These are phyloP conservation scores for Drosophila ogumai DNA, from an alignment of 1,140 invertebrate species.

Conservation along the genomic window DNA sequence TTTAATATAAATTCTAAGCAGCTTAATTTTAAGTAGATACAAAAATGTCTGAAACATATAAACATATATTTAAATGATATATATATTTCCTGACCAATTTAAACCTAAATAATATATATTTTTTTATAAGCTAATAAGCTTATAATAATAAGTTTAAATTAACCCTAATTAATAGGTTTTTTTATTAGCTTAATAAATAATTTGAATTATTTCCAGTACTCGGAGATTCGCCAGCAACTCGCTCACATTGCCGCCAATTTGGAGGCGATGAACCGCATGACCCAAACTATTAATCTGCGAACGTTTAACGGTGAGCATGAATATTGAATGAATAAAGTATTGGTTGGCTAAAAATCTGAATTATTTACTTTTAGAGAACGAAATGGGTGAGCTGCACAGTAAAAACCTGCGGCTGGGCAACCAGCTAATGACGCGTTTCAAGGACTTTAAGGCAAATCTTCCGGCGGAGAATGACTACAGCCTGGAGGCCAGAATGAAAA, in stretches of 20 bases:
- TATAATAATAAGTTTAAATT: too few species aligned
- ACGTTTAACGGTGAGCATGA: slow-evolving; percentile 70
- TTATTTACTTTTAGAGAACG: slow-evolving; percentile 59
- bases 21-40: too few species aligned
- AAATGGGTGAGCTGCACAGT: slow-evolving; percentile 76
- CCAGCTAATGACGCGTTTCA: slow-evolving; percentile 73
- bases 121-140: too few species aligned
- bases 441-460: slow-evolving; percentile 77
- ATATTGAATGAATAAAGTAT: background rate
- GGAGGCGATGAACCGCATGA: slow-evolving; percentile 80
- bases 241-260: slow-evolving; percentile 73
- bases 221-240: slow-evolving; percentile 74
- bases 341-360: background rate
- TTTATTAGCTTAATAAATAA: too few species aligned
- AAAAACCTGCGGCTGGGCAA: slow-evolving; percentile 77
- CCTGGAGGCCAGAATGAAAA: slow-evolving; percentile 80
- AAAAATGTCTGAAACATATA: too few species aligned
- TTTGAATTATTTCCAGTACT: slow-evolving; percentile 56
- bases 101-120: too few species aligned
- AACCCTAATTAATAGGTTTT: too few species aligned
- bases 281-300: slow-evolving; percentile 75
- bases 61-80: too few species aligned
- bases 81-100: too few species aligned
- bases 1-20: too few species aligned
- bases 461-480: slow-evolving; percentile 76